Percentiles rank a stretch among this genome's conserved stretches.
phyloP scores from a whole-genome alignment of 2,888 invertebrate genomes.

The Drosophila stalkeri region DNA sequence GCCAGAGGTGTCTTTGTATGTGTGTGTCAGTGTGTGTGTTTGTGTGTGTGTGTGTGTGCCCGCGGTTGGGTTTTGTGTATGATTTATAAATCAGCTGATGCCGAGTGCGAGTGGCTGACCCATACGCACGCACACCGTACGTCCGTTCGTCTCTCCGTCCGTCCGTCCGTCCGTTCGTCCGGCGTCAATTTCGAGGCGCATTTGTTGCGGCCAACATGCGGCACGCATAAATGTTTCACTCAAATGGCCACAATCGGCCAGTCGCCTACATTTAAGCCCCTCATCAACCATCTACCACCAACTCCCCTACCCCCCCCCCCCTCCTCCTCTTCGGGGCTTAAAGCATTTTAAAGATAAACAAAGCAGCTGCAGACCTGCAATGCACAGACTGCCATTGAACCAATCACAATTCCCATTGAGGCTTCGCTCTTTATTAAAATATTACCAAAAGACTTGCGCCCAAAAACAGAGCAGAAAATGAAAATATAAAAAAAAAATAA shows the following conservation, averaged over 20 bases:
- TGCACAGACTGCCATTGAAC: too few species aligned
- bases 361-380: not conserved
- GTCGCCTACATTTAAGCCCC: not conserved
- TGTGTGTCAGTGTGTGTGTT: not conserved
- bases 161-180: conserved; percentile 1
- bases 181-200: conserved; percentile 21
- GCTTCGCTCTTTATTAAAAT: not conserved
- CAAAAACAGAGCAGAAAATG: not conserved
- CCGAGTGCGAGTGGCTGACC: not conserved
- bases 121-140: not conserved
- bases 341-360: conserved; percentile 8
- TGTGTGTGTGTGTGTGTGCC: conserved; percentile 2
- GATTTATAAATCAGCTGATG: conserved; percentile 55
- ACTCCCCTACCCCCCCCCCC: too few species aligned
- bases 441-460: conserved; percentile 4
- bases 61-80: conserved; percentile 31
- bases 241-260: conserved; percentile 12
- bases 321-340: not conserved
- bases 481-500: not conserved
- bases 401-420: conserved; percentile 2
- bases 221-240: conserved; percentile 28
- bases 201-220: conserved; percentile 28
- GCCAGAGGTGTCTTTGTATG: not conserved
- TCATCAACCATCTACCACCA: not conserved
- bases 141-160: not conserved